Evolutionary conservation across 2,888 invertebrate species (phyloP).

Genomic region (Andrena dorsata): DNA sequence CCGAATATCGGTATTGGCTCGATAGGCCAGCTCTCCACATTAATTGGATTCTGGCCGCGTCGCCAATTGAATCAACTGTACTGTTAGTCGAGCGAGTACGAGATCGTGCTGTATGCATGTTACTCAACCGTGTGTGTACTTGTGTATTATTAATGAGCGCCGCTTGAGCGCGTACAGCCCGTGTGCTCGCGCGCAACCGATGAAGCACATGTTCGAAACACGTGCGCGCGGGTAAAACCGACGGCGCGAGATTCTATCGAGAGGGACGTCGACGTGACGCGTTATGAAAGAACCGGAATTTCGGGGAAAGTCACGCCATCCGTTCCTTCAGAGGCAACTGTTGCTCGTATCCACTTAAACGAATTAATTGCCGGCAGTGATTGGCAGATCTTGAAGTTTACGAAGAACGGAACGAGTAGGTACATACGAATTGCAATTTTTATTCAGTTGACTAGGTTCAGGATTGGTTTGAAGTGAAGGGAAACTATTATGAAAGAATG

Average conservation of each 20-base stretch:
- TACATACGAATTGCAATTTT: no score
- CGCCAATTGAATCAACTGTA: constrained; percentile 60
- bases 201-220: constrained; percentile 53
- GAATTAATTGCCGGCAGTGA: no score
- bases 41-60: constrained; percentile 59
- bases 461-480: no score
- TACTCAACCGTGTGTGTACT: constrained; percentile 56
- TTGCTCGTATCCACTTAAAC: background rate
- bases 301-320: background rate
- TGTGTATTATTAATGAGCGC: constrained; percentile 55
- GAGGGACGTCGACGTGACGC: background rate
- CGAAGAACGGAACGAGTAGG: no score
- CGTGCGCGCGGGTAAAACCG: constrained; percentile 30
- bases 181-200: constrained; percentile 29
- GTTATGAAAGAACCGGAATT: constrained; percentile 2
- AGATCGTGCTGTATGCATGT: constrained; percentile 21
- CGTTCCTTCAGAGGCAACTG: background rate
- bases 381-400: no score
- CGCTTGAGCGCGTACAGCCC: constrained; percentile 39
- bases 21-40: constrained; percentile 29
- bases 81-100: constrained; percentile 40
- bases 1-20: background rate
- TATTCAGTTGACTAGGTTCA: no score
- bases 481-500: no score
- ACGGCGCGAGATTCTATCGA: constrained; percentile 38